Evolutionary conservation across 1,140 invertebrate species (phyloP), one percentile per base, ranked within the genome.

Genomic region (Alviniconcha marisindica): DNA sequence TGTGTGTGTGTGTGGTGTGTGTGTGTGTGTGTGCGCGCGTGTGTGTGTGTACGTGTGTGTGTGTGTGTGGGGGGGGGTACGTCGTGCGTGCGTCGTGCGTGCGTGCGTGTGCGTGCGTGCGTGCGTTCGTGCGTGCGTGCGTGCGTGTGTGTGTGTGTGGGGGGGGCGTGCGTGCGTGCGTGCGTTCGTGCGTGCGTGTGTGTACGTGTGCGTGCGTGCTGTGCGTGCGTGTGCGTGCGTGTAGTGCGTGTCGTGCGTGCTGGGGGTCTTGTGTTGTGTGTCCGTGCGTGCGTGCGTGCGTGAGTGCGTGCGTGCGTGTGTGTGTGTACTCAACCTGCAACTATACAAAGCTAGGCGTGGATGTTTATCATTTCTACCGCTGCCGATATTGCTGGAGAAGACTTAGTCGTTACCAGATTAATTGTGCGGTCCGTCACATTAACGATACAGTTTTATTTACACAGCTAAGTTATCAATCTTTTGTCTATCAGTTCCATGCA

Each of bases 61-160:
- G 66, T 71, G 66, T 71, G 21, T 63, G 73, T 76, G 73, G 28
- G 71, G 40, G 36, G n/a, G n/a, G n/a, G n/a, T n/a, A n/a, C n/a
- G n/a, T n/a, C 42, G 38, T 74, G 71, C 42, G 36, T 74, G 71
- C 42, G 71, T 71, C 28, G 60, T 66, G 60, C n/a, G 60, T 12
- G 12, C 24, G 12, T 14, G 28, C n/a, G 71, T 42, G 73, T 76
- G 73, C 38, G 71, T 74, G 36, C 42, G 38, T 74, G 71, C 42
- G 36, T 74, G 71, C 42, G 71, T 42, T 36, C 24, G 71, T 42
- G 71, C 24, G 71, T 42, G 71, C 24, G 71, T 74, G 71, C 18
- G 36, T 74, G 71, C 42, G 71, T 74, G 71, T 74, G 40, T 74
- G 71, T 74, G 71, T 51, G 42, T 40, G 40, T 40, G 73, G 10